Base-by-base conservation (phyloP, 2,888 invertebrate species). In the Asteroscopus sphinx region DNA sequence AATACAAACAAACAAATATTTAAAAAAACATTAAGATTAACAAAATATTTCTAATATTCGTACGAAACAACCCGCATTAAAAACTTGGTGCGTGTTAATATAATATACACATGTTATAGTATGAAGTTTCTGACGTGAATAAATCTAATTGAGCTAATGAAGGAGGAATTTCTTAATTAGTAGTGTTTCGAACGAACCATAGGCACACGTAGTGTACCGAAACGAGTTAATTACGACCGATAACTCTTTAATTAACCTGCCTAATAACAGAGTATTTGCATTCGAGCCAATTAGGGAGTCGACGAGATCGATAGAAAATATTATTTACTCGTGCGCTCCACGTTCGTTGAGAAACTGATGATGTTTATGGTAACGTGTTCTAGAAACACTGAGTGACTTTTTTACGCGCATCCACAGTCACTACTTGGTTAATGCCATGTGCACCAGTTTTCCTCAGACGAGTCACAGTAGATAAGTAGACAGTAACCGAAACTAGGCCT, bases 211-310 rank as follows among this genome's bases (percentile, higher is more conserved):
- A 88, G 86, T 89, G 88, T 89, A 89, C 91, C 89, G 90, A 90
- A 91, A 90, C 92, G 89, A 88, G 87, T 86, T 92, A 92, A 93
- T 92, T 92, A 91, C 89, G 71, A 79, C 80, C 92, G 90, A 92
- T 92, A 93, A 92, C 91, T 93, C 93, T 92, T 92, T 93, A 93
- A 93, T 93, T 93, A 93, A 92, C 90, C 91, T 90, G 89, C 90
- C 90, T 93, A 92, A 93, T 93, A 92, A 92, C 90, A 90, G 86
- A 87, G 92, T 88, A 88, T 91, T 91, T 91, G 91, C 92, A 91
- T 91, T 89, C 81, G 77, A 87, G 83, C 88, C 88, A 92, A 92
- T 92, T 92, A 92, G 85, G 80, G 78, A 79, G 76, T 69, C 76
- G 68, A 73, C 79, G 75, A 77, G 83, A 87, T 86, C 87, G 83